Evolutionary conservation across 2,888 invertebrate genomes (phyloP).

Genomic region (Bombyx huttoni): DNA sequence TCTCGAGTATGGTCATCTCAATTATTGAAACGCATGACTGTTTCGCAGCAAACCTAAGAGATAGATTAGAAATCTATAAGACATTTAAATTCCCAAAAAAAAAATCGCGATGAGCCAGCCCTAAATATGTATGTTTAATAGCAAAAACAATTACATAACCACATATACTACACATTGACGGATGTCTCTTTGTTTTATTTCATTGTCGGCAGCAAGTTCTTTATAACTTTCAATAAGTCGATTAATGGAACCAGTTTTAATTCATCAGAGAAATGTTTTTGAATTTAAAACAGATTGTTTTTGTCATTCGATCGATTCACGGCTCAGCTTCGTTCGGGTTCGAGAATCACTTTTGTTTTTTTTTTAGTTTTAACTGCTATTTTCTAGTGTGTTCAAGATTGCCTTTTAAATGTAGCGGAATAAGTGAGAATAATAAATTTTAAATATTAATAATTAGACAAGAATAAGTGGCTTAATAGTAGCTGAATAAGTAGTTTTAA

Average conservation of each 20-base stretch:
- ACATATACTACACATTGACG: not conserved
- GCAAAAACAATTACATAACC: conserved; percentile 19
- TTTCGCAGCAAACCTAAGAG: too few species aligned
- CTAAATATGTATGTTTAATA: conserved; percentile 11
- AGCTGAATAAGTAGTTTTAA: too few species aligned
- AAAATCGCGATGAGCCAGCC: not conserved
- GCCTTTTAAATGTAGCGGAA: too few species aligned
- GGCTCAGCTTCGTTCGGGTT: not conserved
- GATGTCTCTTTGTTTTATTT: not conserved
- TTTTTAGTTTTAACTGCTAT: not conserved
- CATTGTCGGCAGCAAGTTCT: not conserved
- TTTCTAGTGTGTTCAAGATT: too few species aligned
- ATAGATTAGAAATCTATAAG: too few species aligned
- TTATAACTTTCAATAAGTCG: not conserved
- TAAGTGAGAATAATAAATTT: too few species aligned
- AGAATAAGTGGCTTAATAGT: too few species aligned
- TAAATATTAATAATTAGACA: too few species aligned
- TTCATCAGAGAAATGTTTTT: not conserved
- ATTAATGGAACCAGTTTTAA: not conserved
- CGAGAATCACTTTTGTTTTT: not conserved
- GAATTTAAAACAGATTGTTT: not conserved
- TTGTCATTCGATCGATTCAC: not conserved
- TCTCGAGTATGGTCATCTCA: too few species aligned
- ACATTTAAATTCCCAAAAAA: too few species aligned
- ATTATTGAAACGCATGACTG: too few species aligned